These are phyloP conservation scores for Sisyra terminalis DNA, from an alignment of 2,888 invertebrate genomes.

Conservation along the genomic window DNA sequence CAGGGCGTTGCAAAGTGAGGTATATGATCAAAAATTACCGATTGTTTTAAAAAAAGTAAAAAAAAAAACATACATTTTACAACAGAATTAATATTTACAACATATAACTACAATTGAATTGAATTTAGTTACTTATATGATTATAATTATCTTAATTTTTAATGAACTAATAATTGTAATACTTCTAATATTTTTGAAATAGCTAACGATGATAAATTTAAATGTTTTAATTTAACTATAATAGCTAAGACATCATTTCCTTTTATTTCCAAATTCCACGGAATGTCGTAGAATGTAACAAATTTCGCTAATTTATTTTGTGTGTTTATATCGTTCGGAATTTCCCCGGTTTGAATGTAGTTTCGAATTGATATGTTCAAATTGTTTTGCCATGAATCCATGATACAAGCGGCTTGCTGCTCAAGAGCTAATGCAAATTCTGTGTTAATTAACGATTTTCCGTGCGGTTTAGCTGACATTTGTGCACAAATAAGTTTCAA, in stretches of 20 bases:
- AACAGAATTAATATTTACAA: too few relatives aligned
- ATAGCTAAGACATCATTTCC: neutral
- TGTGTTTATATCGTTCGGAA: slow-evolving; percentile 20
- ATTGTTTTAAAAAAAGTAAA: too few relatives aligned
- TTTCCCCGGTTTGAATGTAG: slow-evolving; percentile 29
- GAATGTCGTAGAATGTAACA: slow-evolving; percentile 40
- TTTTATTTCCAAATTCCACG: slow-evolving; percentile 20
- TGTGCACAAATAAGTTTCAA: slow-evolving; percentile 49
- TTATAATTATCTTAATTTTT: too few relatives aligned
- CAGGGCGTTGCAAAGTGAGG: too few relatives aligned
- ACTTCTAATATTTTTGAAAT: too few relatives aligned
- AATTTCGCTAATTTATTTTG: slow-evolving; percentile 34
- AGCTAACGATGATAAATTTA: too few relatives aligned
- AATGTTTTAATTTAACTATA: too few relatives aligned
- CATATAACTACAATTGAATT: too few relatives aligned
- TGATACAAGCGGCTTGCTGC: slow-evolving; percentile 33
- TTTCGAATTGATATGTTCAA: slow-evolving; percentile 29
- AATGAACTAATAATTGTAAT: too few relatives aligned
- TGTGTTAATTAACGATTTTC: slow-evolving; percentile 35
- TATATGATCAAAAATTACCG: too few relatives aligned
- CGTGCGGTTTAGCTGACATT: slow-evolving; percentile 27
- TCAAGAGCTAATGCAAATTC: slow-evolving; percentile 45
- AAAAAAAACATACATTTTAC: too few relatives aligned
- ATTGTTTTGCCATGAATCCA: slow-evolving; percentile 37
- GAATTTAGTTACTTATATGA: too few relatives aligned